Evolutionary conservation across 35 echinoderm and acorn worm genomes (phyloP), one percentile per base, ranked within the genome.

Genomic region (Apostichopus parvimensis): DNA sequence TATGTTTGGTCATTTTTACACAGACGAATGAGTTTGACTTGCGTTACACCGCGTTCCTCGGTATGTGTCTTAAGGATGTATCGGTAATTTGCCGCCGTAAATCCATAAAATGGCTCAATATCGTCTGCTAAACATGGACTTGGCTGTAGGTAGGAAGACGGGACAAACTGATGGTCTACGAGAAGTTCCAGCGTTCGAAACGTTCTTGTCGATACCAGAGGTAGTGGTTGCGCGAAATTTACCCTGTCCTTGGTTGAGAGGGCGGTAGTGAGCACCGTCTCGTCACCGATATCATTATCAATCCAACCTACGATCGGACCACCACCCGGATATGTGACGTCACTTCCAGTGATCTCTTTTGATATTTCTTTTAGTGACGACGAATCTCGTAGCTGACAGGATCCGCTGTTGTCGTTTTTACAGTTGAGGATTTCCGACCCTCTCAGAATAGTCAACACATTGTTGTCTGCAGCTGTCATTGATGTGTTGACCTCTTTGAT

Each of bases 41-140:
- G 71, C 17, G 12, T 57, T 55, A 58, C 53, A 6, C 8, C 17
- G 24, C 81, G 54, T 60, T 84, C n/a, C 54, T 57, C 57, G 5
- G 54, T 84, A 20, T 84, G 81, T 20, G n/a, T 7, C 14, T 84
- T 84, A 1, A 84, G 81, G 9, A 84, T 58, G 81, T 58, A 84
- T 56, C 57, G 57, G n/a, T 58, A 84, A 84, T 59, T 56, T 58
- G 56, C 57, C 15, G 81, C 57, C 11, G 81, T 58, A 59, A 84
- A 84, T 13, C 81, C 81, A 84, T 60, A 84, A 20, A 84, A 56
- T n/a, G 81, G 81, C n/a, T 84, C 17, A 84, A 84, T 84, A 6
- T 59, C 12, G 5, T 56, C 57, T 58, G 55, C n/a, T 84, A 58
- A 18, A 6, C 81, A 84, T 10, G 81, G 54, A 58, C 8, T 84